Percentiles rank a stretch among this genome's conserved stretches.
Conservation (phyloP, 2,888 invertebrate genomes). For the Leptothorax acervorum region DNA sequence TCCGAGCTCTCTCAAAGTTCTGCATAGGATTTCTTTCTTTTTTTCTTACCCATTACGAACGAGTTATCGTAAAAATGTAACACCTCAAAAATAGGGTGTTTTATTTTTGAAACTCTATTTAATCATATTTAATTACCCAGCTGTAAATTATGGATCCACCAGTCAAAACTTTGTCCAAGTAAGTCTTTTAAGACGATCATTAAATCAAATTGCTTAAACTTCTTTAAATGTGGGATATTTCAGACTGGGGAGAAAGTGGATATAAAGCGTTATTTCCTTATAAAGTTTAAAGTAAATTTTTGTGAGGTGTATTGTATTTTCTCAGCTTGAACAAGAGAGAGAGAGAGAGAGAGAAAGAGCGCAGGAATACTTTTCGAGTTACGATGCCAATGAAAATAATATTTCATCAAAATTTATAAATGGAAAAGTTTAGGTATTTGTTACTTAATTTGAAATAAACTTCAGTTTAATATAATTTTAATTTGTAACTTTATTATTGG, state of each 20-base stretch:
- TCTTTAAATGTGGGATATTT: neutral
- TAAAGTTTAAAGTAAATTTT: slow-evolving; percentile 11
- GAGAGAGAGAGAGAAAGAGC: neutral
- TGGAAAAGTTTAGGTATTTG: neutral
- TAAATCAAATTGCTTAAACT: slow-evolving; percentile 25
- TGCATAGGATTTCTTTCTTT: neutral
- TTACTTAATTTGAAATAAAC: slow-evolving; percentile 18
- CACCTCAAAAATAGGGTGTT: neutral
- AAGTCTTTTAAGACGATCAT: slow-evolving; percentile 16
- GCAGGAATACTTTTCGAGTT: neutral
- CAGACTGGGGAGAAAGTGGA: neutral
- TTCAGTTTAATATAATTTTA: neutral
- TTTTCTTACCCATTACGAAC: neutral
- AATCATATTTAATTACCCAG: slow-evolving; percentile 11
- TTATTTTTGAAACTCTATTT: slow-evolving; percentile 18
- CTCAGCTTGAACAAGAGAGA: neutral
- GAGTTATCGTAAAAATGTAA: slow-evolving; percentile 22
- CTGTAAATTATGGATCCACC: neutral
- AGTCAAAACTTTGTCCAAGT: neutral
- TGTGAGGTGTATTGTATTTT: neutral
- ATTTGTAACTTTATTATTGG: neutral
- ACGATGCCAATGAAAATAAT: neutral
- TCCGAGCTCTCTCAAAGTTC: neutral
- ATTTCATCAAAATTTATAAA: neutral
- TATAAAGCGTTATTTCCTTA: neutral